phyloP scores from a whole-genome alignment of 2,113 vertebrate species.

The Eurypyga helias region DNA sequence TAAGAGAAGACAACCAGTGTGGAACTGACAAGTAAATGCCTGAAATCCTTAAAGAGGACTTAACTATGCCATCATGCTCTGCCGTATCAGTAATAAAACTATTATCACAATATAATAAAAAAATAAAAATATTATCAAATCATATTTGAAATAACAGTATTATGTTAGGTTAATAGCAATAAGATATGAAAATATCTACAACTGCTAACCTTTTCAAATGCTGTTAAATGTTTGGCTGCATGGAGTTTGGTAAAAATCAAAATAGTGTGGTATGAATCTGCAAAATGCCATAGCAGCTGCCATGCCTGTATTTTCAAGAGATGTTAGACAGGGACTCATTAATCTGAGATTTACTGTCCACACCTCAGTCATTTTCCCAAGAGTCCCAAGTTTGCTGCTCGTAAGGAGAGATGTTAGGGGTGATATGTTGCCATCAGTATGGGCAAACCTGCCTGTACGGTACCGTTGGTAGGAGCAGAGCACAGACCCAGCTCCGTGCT shows the following conservation, averaged over 20 bases:
- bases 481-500: rapidly evolving
- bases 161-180: not conserved
- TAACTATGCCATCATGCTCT: not conserved
- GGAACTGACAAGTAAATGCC: not conserved
- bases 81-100: not conserved
- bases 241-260: not conserved
- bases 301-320: not conserved
- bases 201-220: not conserved
- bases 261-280: not conserved
- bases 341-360: not conserved
- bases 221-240: not conserved
- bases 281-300: not conserved
- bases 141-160: not conserved
- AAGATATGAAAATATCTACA: not conserved
- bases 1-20: not conserved
- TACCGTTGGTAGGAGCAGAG: not conserved
- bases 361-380: not conserved
- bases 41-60: not conserved
- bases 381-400: not conserved
- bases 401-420: not conserved
- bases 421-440: rapidly evolving
- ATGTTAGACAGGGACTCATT: not conserved
- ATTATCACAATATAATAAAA: not conserved
- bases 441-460: not conserved
- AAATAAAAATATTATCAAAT: not conserved